Evolutionary conservation across 2,797 vertebrate species (phyloP).

Genomic region (Sphaeramia orbicularis): DNA sequence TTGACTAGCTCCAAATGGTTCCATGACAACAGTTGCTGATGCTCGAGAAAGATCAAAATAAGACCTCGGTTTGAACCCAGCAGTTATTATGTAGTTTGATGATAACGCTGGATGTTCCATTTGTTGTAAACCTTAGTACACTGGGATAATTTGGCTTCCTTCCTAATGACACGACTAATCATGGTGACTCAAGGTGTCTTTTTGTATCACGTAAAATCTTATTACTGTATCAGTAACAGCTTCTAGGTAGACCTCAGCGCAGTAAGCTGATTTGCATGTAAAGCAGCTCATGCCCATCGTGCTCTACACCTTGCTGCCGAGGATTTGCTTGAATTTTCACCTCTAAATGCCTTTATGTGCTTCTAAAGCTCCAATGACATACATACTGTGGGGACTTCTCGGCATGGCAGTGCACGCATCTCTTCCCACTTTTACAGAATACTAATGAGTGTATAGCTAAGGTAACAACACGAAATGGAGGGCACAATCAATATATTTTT

Average conservation of each 20-base stretch:
- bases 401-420: conserved; percentile 16
- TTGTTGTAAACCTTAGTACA: background rate
- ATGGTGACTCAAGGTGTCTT: conserved; percentile 15
- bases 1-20: too few relatives aligned
- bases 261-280: conserved; percentile 41
- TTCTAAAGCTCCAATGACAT: conserved; percentile 28
- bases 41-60: too few relatives aligned
- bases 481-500: conserved; percentile 38
- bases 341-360: conserved; percentile 43
- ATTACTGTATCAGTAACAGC: conserved; percentile 22
- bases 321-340: conserved; percentile 27
- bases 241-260: conserved; percentile 16
- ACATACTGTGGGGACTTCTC: conserved; percentile 12
- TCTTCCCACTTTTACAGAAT: conserved; percentile 35
- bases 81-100: background rate
- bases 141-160: background rate
- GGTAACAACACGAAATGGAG: conserved; percentile 48
- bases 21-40: too few relatives aligned
- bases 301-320: conserved; percentile 20
- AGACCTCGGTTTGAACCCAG: background rate
- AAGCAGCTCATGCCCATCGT: background rate
- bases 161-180: conserved; percentile 15
- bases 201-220: conserved; percentile 22
- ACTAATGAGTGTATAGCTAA: conserved; percentile 39
- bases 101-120: background rate